Evolutionary conservation across 2,113 vertebrate genomes (phyloP).

Genomic region (Psilopsiagon aymara): DNA sequence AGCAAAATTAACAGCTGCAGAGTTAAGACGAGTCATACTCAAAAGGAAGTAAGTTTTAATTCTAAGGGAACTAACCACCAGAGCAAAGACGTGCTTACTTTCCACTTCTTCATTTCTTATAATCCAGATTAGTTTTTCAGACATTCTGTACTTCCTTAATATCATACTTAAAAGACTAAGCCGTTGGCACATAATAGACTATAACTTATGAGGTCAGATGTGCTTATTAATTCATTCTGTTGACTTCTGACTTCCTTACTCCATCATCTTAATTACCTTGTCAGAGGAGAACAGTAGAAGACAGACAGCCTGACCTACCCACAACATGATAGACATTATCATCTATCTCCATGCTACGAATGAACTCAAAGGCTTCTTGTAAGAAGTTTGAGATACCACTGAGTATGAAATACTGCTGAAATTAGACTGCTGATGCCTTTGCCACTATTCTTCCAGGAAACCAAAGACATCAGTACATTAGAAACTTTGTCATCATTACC

Average conservation of each 20-base stretch:
- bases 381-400: not conserved
- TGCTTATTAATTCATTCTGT: not conserved
- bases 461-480: not conserved
- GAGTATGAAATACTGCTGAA: not conserved
- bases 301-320: not conserved
- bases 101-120: not conserved
- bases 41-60: not conserved
- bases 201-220: not conserved
- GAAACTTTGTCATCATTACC: not conserved
- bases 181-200: not conserved
- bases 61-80: not conserved
- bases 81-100: not conserved
- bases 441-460: not conserved
- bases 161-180: not conserved
- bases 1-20: not conserved
- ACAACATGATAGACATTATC: not conserved
- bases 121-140: not conserved
- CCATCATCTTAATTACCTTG: not conserved
- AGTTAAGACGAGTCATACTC: not conserved
- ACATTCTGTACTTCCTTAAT: not conserved
- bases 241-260: not conserved
- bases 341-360: not conserved
- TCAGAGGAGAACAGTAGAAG: not conserved
- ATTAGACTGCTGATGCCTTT: not conserved
- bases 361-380: not conserved